Percentiles rank a stretch among this genome's conserved stretches.
Conservation (phyloP, 2,113 vertebrate genomes). For the Oreotragus oreotragus region DNA sequence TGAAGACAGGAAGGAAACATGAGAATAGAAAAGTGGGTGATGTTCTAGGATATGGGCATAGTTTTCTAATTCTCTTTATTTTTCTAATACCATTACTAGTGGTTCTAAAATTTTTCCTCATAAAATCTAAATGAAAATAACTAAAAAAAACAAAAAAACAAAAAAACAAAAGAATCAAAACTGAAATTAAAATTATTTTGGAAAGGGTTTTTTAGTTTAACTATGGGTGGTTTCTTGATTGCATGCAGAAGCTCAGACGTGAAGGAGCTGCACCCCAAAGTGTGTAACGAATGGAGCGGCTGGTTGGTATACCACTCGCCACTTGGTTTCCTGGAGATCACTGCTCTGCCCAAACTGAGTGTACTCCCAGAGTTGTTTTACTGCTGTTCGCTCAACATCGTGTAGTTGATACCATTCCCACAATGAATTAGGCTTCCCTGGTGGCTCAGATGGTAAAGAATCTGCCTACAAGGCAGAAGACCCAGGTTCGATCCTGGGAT, state of each 20-base stretch:
- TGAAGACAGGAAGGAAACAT: background rate
- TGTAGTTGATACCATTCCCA: accelerated
- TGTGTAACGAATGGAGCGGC: accelerated
- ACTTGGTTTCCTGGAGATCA: accelerated
- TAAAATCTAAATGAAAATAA: background rate
- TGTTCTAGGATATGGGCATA: background rate
- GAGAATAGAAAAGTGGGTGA: background rate
- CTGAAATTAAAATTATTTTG: background rate
- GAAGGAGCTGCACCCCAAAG: accelerated
- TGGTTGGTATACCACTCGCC: accelerated
- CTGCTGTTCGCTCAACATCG: background rate
- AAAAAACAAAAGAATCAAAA: background rate
- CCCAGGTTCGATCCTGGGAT: background rate
- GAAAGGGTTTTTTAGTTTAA: background rate
- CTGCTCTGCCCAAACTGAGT: accelerated
- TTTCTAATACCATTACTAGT: background rate
- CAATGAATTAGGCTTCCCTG: background rate
- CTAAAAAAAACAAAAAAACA: background rate
- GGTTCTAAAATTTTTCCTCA: background rate
- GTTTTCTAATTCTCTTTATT: background rate
- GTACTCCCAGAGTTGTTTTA: accelerated
- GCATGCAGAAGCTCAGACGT: accelerated
- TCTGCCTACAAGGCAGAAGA: background rate
- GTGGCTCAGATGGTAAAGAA: background rate
- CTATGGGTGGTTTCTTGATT: accelerated